Conservation (phyloP, 2,888 invertebrate species). For the Apodemia duryi region DNA sequence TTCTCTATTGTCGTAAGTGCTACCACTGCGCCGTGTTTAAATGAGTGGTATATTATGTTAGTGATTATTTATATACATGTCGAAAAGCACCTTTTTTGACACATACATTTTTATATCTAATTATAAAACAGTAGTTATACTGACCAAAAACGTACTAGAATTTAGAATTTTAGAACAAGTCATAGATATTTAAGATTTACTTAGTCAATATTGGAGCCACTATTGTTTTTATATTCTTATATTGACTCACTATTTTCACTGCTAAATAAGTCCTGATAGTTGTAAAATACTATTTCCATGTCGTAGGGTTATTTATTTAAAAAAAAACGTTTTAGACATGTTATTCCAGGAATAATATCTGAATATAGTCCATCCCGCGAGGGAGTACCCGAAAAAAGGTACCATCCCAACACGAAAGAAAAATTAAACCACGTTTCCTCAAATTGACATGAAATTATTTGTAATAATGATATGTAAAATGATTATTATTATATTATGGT, state of each 20-base stretch:
- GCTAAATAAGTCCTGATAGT: too few relatives aligned
- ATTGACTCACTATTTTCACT: too few relatives aligned
- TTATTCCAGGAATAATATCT: too few relatives aligned
- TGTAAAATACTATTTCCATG: not conserved
- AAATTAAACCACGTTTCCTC: too few relatives aligned
- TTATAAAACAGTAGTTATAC: conserved; percentile 5
- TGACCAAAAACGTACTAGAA: conserved; percentile 5
- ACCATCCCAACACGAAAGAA: too few relatives aligned
- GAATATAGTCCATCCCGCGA: too few relatives aligned
- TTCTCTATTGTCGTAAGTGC: not conserved
- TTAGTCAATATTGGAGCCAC: conserved; percentile 1
- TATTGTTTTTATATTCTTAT: not conserved
- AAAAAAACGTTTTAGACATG: too few relatives aligned
- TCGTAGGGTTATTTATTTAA: not conserved
- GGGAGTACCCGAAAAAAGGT: too few relatives aligned
- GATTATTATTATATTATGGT: too few relatives aligned
- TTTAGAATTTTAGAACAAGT: not conserved
- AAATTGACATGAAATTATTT: too few relatives aligned
- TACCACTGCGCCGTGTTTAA: not conserved
- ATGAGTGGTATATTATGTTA: conserved; percentile 48
- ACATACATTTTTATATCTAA: conserved; percentile 40
- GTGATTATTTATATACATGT: conserved; percentile 56
- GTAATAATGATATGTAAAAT: too few relatives aligned
- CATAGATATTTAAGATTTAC: not conserved
- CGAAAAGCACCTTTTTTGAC: conserved; percentile 70